Evolutionary conservation across 1,140 invertebrate species (phyloP).

Genomic region (Cylas formicarius): DNA sequence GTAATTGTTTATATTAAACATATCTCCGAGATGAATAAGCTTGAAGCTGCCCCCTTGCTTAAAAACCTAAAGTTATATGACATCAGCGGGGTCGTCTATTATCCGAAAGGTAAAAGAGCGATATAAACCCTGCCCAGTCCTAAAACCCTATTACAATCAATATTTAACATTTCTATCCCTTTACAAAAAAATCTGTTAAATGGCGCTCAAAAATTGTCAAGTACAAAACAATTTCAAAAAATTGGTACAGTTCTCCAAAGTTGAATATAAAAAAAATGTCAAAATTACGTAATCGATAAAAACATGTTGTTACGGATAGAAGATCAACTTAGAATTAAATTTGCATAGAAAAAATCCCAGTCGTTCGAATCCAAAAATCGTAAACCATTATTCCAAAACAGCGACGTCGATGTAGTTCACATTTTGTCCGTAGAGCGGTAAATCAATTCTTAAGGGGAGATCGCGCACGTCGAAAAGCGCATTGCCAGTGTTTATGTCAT

Average conservation of each 20-base stretch:
- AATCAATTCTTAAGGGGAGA: too few species aligned
- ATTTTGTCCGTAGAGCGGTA: too few species aligned
- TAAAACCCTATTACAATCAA: slow-evolving; percentile 15
- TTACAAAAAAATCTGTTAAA: slow-evolving; percentile 6
- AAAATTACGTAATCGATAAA: slow-evolving; percentile 50
- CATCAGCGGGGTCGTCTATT: slow-evolving; percentile 17
- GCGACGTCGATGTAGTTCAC: too few species aligned
- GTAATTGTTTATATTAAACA: slow-evolving; percentile 9
- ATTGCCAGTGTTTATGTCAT: too few species aligned
- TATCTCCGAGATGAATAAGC: slow-evolving; percentile 25
- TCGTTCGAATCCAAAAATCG: neutral
- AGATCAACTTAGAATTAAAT: slow-evolving; percentile 42
- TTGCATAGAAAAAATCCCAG: neutral
- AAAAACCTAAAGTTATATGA: slow-evolving; percentile 23
- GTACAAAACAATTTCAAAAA: slow-evolving; percentile 17
- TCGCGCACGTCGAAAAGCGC: too few species aligned
- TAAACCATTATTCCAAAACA: neutral
- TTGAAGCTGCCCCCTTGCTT: slow-evolving; percentile 40
- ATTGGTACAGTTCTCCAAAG: slow-evolving; percentile 22
- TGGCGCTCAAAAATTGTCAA: slow-evolving; percentile 7
- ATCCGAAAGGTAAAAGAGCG: slow-evolving; percentile 9
- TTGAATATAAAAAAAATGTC: slow-evolving; percentile 42
- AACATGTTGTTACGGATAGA: slow-evolving; percentile 45
- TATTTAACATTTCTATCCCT: slow-evolving; percentile 17
- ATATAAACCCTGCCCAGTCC: slow-evolving; percentile 12